Percentiles rank a stretch among this genome's conserved stretches.
Evolutionary conservation across 2,888 invertebrate species (phyloP).

Genomic region (Pyrrhia umbra): DNA sequence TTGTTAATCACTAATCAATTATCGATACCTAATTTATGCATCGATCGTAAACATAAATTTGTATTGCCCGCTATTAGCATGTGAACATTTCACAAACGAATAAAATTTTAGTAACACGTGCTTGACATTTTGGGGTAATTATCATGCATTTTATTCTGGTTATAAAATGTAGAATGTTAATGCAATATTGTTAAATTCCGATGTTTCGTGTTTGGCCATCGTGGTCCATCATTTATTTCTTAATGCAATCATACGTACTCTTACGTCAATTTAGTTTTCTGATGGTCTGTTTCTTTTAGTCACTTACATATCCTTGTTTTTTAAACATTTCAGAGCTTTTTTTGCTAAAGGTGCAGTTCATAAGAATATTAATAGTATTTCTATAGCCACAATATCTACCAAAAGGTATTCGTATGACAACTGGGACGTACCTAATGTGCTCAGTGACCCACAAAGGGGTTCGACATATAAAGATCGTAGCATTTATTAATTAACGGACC

Average conservation of each 20-base stretch:
- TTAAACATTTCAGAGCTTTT: background rate
- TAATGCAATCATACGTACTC: background rate
- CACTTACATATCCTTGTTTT: background rate
- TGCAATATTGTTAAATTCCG: slow-evolving; percentile 17
- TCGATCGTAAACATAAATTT: slow-evolving; percentile 10
- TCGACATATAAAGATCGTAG: slow-evolving; percentile 38
- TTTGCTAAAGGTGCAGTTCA: background rate
- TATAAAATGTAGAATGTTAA: slow-evolving; percentile 13
- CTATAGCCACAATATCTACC: background rate
- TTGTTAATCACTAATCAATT: slow-evolving; percentile 27
- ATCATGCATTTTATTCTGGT: slow-evolving; percentile 27
- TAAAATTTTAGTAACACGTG: slow-evolving; percentile 35
- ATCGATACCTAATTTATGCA: slow-evolving; percentile 31
- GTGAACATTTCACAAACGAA: slow-evolving; percentile 11
- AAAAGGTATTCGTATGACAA: slow-evolving; percentile 24
- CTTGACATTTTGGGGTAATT: slow-evolving; percentile 34
- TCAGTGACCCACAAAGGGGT: slow-evolving; percentile 34
- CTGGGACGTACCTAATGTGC: slow-evolving; percentile 35
- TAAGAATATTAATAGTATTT: background rate
- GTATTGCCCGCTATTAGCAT: slow-evolving; percentile 4
- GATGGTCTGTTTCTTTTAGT: background rate
- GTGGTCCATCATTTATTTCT: background rate
- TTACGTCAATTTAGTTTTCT: background rate
- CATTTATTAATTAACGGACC: slow-evolving; percentile 23
- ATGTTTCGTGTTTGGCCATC: slow-evolving; percentile 3